Percentiles rank a stretch among this genome's conserved stretches.
phyloP scores from a whole-genome alignment of 2,888 invertebrate species.

The Acleris cristana region DNA sequence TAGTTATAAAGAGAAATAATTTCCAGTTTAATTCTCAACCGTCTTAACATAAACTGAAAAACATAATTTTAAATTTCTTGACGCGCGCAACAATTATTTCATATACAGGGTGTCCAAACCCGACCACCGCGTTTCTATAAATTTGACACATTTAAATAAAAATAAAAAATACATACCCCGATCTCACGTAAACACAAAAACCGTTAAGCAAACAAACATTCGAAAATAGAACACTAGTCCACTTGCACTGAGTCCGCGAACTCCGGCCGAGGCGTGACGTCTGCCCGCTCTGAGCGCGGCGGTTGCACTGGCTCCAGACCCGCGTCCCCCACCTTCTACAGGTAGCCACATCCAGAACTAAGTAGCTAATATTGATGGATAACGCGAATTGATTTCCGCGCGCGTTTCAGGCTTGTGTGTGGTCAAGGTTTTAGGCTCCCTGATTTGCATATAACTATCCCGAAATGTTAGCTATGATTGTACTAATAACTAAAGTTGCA shows the following conservation, averaged over 20 bases:
- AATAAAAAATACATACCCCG: constrained; percentile 13
- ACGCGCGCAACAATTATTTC: no score
- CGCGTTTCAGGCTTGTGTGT: constrained; percentile 21
- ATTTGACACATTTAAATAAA: constrained; percentile 6
- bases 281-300: constrained; percentile 58
- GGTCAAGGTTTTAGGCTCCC: constrained; percentile 11
- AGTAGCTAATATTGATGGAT: constrained; percentile 80
- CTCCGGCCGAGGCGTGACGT: constrained; percentile 52
- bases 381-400: constrained; percentile 75
- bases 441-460: no score
- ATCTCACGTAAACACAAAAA: constrained; percentile 16
- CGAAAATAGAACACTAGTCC: constrained; percentile 31
- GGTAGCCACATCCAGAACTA: constrained; percentile 72
- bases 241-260: constrained; percentile 23
- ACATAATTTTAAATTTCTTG: no score
- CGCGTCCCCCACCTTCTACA: constrained; percentile 76
- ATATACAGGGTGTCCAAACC: no score
- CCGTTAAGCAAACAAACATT: constrained; percentile 23
- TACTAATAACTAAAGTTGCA: no score
- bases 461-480: no score
- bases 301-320: constrained; percentile 68
- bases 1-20: no score
- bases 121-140: not conserved
- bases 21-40: no score
- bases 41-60: no score